A percentile compares a stretch with the other conserved stretches of the same genome.
Evolutionary conservation across 1,140 invertebrate genomes (phyloP).

Genomic region (Zaprionus davidi): DNA sequence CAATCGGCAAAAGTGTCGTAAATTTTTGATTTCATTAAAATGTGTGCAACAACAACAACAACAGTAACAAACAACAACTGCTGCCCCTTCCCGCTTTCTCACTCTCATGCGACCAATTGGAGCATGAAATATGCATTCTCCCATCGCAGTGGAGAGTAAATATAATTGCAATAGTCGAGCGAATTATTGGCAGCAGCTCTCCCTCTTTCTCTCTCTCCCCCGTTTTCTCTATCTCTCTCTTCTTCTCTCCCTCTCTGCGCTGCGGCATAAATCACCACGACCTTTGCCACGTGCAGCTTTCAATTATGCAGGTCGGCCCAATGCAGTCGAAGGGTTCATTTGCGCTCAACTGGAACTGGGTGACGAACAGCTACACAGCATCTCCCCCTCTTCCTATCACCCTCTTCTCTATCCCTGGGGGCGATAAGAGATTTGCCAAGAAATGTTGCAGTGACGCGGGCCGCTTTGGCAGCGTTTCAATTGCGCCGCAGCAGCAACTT

Average conservation of each 20-base stretch:
- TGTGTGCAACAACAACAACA: slow-evolving; percentile 45
- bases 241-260: background rate
- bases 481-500: slow-evolving; percentile 32
- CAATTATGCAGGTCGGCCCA: slow-evolving; percentile 52
- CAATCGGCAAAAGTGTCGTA: slow-evolving; percentile 73
- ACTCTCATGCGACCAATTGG: slow-evolving; percentile 49
- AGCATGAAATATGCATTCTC: slow-evolving; percentile 67
- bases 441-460: slow-evolving; percentile 38
- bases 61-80: slow-evolving; percentile 7
- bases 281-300: slow-evolving; percentile 41
- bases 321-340: slow-evolving; percentile 51
- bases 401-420: background rate
- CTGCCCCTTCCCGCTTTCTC: background rate
- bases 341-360: slow-evolving; percentile 65
- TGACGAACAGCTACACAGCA: slow-evolving; percentile 6
- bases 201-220: background rate
- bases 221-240: no score
- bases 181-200: slow-evolving; percentile 3
- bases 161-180: slow-evolving; percentile 14
- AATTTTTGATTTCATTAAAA: slow-evolving; percentile 80
- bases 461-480: slow-evolving; percentile 64
- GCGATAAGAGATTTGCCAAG: slow-evolving; percentile 74
- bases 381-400: background rate
- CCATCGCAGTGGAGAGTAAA: slow-evolving; percentile 4
- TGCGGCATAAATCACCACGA: slow-evolving; percentile 48